Percentiles rank a stretch among this genome's conserved stretches.
phyloP scores from a whole-genome alignment of 2,797 vertebrate genomes.

The Psittacula echo region DNA sequence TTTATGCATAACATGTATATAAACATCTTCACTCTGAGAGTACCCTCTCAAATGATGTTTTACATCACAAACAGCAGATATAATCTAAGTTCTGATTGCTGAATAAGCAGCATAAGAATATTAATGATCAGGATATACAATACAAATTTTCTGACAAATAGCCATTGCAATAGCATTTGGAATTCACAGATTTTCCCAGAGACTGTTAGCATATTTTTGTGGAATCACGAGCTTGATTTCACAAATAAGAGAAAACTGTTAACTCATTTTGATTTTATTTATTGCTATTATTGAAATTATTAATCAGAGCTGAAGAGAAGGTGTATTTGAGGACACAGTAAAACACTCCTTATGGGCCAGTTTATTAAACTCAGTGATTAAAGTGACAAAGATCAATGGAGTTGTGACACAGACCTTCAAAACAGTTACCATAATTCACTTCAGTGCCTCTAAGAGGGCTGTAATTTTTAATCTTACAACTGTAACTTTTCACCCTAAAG shows the following conservation, averaged over 20 bases:
- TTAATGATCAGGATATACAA: background rate
- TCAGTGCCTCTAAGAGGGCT: background rate
- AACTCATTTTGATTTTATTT: background rate
- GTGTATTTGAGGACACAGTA: background rate
- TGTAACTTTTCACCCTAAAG: background rate
- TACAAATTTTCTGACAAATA: background rate
- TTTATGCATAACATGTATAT: background rate
- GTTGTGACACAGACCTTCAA: background rate
- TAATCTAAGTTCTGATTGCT: background rate
- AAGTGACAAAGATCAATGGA: background rate
- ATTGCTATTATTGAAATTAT: background rate
- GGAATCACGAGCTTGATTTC: background rate
- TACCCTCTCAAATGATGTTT: background rate
- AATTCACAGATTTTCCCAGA: background rate
- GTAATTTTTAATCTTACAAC: slow-evolving; percentile 7
- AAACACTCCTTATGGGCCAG: background rate
- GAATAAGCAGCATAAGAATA: background rate
- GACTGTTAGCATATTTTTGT: background rate
- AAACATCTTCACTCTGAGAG: background rate
- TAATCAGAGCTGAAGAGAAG: background rate
- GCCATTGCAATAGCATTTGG: background rate
- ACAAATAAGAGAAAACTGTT: background rate
- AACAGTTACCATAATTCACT: background rate
- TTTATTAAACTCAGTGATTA: background rate
- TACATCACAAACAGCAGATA: background rate